Percentiles rank a stretch among this genome's conserved stretches.
Conservation (phyloP, 2,797 vertebrate species). For the Coendou prehensilis region DNA sequence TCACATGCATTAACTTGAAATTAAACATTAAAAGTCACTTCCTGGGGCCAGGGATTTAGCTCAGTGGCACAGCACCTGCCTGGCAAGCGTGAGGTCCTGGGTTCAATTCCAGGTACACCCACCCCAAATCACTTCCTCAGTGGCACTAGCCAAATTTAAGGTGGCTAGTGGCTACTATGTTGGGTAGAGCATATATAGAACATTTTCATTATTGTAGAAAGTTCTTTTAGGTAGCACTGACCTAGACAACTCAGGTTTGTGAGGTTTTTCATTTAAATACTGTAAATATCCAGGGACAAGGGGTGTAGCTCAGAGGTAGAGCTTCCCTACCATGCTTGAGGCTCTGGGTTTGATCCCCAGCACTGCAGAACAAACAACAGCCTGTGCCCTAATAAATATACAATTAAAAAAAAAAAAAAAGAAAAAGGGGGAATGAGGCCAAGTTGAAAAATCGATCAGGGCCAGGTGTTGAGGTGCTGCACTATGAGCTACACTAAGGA, state of each 20-base stretch:
- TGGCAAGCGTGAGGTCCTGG: too few species aligned
- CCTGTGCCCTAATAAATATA: conserved; percentile 65
- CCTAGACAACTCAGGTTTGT: conserved; percentile 80
- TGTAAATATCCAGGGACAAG: conserved; percentile 6
- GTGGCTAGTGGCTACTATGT: not conserved
- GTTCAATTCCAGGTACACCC: too few species aligned
- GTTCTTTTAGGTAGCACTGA: conserved; percentile 14
- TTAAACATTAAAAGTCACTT: conserved; percentile 36
- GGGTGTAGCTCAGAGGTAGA: not conserved
- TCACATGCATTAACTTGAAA: conserved; percentile 35
- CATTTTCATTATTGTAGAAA: not conserved
- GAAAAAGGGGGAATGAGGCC: not conserved
- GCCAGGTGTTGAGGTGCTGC: not conserved
- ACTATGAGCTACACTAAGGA: not conserved
- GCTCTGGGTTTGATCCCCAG: not conserved
- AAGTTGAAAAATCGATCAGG: not conserved
- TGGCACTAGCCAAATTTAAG: not conserved
- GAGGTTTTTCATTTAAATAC: conserved; percentile 64
- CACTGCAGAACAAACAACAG: not conserved
- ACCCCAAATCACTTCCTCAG: not conserved
- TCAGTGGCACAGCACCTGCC: not conserved
- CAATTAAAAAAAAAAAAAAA: conserved; percentile 76
- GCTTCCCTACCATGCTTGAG: not conserved
- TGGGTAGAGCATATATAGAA: not conserved
- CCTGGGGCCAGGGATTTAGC: too few species aligned